Base-by-base conservation (phyloP, 2,113 vertebrate genomes). In the Pterocles orientalis region DNA sequence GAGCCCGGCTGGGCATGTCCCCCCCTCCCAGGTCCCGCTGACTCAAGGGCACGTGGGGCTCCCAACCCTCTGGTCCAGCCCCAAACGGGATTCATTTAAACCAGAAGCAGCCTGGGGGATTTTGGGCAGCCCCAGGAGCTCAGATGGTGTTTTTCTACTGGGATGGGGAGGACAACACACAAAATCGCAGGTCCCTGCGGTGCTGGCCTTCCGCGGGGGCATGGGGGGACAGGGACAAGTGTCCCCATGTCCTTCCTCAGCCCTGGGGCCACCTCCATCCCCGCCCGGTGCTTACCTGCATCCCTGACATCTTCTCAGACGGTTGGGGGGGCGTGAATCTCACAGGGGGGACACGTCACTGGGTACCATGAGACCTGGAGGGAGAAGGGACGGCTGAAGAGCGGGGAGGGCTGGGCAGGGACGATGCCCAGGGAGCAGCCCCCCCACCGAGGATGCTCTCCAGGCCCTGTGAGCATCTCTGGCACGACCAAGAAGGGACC, bases 301-400 rank as follows among this genome's bases (percentile, higher is more conserved):
- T 95, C 96, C 98, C 98, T 20, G 98, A 98, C 98, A 98, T 98
- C 96, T 97, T 98, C 97, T 98, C 96, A 19, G 97, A 93, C 91
- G 92, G 50, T 18, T 80, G 88, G 31, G 84, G 36, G 92, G 85
- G 34, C 24, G 7, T 15, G 8, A 81, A 64, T 95, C 97, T 98
- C 97, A 98, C 97, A 97, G 96, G 66, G 96, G 93, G 92, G 97
- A 91, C 80, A 60, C 91, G 77, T 95, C 96, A 97, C 98, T 95
- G 4, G 97, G 98, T 97, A 98, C 98, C 98, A 98, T 98, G 93
- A 97, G 98, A 98, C 93, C 95, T 96, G 91, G 5, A 2, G 21
- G 14, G n/a, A 12, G 6, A n/a, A 12, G 51, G 75, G 34, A 25
- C 0, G 2, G 8, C 62, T 88, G 89, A 80, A 60, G 24, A 17